phyloP scores from a whole-genome alignment of 2,797 vertebrate genomes.

The Lateolabrax maculatus region DNA sequence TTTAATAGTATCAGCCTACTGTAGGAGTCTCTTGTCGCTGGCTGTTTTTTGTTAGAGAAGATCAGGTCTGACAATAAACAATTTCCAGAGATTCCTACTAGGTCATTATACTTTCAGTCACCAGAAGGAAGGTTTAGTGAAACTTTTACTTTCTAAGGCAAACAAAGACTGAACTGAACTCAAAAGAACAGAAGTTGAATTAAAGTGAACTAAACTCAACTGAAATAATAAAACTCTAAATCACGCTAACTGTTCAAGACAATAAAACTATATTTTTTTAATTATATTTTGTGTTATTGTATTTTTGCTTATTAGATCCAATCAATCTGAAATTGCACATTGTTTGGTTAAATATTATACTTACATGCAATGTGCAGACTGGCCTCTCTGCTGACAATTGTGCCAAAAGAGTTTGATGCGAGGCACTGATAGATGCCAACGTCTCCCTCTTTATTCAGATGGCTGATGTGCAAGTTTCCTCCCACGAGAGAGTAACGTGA shows the following conservation, averaged over 20 bases:
- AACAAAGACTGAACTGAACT: constrained; percentile 37
- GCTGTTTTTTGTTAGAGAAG: constrained; percentile 31
- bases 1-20: constrained; percentile 17
- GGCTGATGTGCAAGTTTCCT: constrained; percentile 93
- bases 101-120: constrained; percentile 55
- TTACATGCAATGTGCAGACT: constrained; percentile 95
- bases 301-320: not conserved
- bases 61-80: constrained; percentile 52
- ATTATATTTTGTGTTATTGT: not conserved
- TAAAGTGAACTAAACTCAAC: constrained; percentile 13
- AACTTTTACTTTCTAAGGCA: constrained; percentile 44
- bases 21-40: constrained; percentile 6
- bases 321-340: not conserved
- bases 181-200: constrained; percentile 28
- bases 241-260: not conserved
- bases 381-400: constrained; percentile 93
- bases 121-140: constrained; percentile 41
- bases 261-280: not conserved
- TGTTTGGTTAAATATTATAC: constrained; percentile 52
- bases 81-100: constrained; percentile 39
- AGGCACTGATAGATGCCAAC: constrained; percentile 94
- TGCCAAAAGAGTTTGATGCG: constrained; percentile 94
- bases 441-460: constrained; percentile 92
- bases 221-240: constrained; percentile 2
- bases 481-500: constrained; percentile 91